Evolutionary conservation across 2,797 vertebrate species (phyloP).

Genomic region (Anguilla pacifica): DNA sequence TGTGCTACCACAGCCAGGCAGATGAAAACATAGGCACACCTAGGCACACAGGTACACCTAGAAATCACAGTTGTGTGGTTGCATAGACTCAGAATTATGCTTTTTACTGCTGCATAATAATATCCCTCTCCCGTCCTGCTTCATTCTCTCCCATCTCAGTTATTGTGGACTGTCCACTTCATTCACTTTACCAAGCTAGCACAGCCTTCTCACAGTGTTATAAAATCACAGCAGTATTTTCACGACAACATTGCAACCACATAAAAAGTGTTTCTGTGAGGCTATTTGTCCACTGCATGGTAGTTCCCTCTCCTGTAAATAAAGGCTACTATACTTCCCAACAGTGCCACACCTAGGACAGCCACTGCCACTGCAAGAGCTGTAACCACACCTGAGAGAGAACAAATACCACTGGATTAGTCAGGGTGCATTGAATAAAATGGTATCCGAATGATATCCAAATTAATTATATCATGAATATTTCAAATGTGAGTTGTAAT

Average conservation of each 20-base stretch:
- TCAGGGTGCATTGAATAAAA: not conserved
- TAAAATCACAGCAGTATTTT: not conserved
- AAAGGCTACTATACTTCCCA: slow-evolving; percentile 60
- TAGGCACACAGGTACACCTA: not conserved
- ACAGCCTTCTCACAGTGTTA: not conserved
- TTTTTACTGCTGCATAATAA: not conserved
- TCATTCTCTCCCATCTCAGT: not conserved
- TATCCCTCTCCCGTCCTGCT: not conserved
- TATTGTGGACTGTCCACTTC: not conserved
- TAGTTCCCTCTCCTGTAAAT: slow-evolving; percentile 52
- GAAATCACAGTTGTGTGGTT: not conserved
- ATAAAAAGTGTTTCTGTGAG: not conserved
- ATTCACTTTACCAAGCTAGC: not conserved
- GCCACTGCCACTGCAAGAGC: slow-evolving; percentile 66
- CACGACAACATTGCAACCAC: not conserved
- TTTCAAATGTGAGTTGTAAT: not conserved
- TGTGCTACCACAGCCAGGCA: slow-evolving; percentile 3
- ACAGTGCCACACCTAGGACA: slow-evolving; percentile 68
- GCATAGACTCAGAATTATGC: not conserved
- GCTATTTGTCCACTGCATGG: slow-evolving; percentile 63
- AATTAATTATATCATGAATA: not conserved
- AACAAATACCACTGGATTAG: not conserved
- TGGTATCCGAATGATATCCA: not conserved
- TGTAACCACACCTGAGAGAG: slow-evolving; percentile 56
- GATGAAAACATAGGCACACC: not conserved